phyloP scores from a whole-genome alignment of 2,888 invertebrate species.

The Thereva nobilitata region DNA sequence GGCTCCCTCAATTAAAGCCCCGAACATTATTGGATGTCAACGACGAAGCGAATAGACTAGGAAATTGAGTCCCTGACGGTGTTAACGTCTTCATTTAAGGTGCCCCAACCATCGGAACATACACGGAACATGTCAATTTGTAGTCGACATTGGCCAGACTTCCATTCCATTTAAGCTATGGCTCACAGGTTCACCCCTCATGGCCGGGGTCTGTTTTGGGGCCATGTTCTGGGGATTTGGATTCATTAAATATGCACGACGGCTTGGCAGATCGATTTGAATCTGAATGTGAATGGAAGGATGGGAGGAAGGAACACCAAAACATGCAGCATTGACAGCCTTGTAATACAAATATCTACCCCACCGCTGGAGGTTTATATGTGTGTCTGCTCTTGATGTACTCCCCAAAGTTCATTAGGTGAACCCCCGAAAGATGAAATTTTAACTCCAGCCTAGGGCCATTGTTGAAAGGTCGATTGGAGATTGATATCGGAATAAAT shows the following conservation, averaged over 20 bases:
- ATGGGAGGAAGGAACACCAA: neutral
- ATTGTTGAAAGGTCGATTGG: slow-evolving; percentile 26
- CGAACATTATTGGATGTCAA: slow-evolving; percentile 23
- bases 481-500: slow-evolving; percentile 23
- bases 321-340: too few species aligned
- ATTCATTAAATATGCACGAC: slow-evolving; percentile 36
- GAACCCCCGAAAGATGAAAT: neutral
- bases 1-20: slow-evolving; percentile 15
- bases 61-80: neutral
- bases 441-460: slow-evolving; percentile 19
- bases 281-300: slow-evolving; percentile 34
- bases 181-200: slow-evolving; percentile 13
- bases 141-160: slow-evolving; percentile 1
- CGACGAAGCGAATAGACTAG: neutral
- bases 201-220: neutral
- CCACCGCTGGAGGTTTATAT: too few species aligned
- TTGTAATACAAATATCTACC: too few species aligned
- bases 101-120: neutral
- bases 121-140: slow-evolving; percentile 26
- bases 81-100: slow-evolving; percentile 25
- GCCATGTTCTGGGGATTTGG: slow-evolving; percentile 10
- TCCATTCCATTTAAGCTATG: neutral
- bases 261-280: slow-evolving; percentile 35
- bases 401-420: too few species aligned
- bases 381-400: too few species aligned